Percentiles rank a stretch among this genome's conserved stretches.
Conservation (phyloP, 2,113 vertebrate species). For the Morphnarchus princeps region DNA sequence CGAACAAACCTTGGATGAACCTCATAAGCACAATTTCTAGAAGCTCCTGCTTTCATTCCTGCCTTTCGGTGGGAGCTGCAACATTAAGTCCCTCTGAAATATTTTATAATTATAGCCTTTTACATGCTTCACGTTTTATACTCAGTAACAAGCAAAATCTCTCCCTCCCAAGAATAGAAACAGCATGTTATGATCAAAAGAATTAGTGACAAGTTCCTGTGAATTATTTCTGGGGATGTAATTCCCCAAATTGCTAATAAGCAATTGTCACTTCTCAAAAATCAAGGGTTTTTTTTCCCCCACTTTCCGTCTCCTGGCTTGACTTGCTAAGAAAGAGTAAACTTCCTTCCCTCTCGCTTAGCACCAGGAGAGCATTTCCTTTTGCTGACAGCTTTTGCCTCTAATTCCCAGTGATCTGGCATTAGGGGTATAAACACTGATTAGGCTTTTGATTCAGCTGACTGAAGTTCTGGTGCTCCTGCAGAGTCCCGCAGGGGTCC, state of each 20-base stretch:
- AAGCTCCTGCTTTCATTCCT: neutral
- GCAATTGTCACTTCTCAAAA: constrained; percentile 42
- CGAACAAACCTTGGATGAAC: neutral
- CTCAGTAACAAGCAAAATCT: neutral
- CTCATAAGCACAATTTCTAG: neutral
- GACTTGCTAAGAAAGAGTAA: neutral
- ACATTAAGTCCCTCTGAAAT: neutral
- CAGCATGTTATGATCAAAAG: neutral
- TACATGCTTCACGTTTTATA: neutral
- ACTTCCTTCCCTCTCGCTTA: neutral
- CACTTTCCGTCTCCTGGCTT: neutral
- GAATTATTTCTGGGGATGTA: constrained; percentile 38
- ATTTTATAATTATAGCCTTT: constrained; percentile 13
- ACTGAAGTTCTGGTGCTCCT: neutral
- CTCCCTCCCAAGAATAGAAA: constrained; percentile 3
- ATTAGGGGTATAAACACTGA: neutral
- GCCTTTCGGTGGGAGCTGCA: neutral
- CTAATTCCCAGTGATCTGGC: constrained; percentile 14
- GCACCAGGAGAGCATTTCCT: constrained; percentile 29
- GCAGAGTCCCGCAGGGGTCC: neutral
- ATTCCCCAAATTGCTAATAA: constrained; percentile 47
- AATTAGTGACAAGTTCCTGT: constrained; percentile 4
- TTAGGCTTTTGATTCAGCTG: neutral
- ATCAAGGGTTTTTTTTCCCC: neutral
- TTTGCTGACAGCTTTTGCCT: neutral